phyloP scores from a whole-genome alignment of 1,140 invertebrate species.

The Euwallacea fornicatus region DNA sequence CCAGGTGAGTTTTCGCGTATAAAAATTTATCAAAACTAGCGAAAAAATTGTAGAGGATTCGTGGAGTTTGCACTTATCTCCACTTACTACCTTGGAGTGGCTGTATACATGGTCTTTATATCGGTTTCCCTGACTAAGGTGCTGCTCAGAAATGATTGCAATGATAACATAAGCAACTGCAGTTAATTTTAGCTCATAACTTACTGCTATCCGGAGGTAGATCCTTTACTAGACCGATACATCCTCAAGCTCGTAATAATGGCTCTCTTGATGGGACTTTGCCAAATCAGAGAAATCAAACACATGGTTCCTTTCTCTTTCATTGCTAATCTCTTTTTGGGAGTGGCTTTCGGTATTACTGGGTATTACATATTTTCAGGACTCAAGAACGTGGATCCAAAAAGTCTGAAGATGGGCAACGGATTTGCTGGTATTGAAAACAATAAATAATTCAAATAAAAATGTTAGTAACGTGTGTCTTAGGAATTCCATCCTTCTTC shows the following conservation, averaged over 20 bases:
- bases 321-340: slow-evolving; percentile 68
- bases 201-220: slow-evolving; percentile 27
- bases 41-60: slow-evolving; percentile 44
- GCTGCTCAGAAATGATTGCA: slow-evolving; percentile 9
- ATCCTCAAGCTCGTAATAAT: slow-evolving; percentile 62
- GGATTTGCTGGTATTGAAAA: slow-evolving; percentile 22
- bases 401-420: slow-evolving; percentile 31
- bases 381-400: slow-evolving; percentile 51
- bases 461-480: slow-evolving; percentile 13
- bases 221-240: slow-evolving; percentile 11
- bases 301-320: slow-evolving; percentile 75
- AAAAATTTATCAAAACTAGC: not conserved
- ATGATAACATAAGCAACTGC: not conserved
- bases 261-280: slow-evolving; percentile 61
- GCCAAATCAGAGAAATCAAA: slow-evolving; percentile 70
- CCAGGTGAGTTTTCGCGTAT: slow-evolving; percentile 55
- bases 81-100: slow-evolving; percentile 68
- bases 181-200: slow-evolving; percentile 29
- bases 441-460: not conserved
- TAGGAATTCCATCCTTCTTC: slow-evolving; percentile 58
- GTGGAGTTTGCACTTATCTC: slow-evolving; percentile 65
- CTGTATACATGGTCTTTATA: slow-evolving; percentile 77
- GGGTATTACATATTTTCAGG: slow-evolving; percentile 72
- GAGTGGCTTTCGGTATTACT: slow-evolving; percentile 68
- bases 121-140: slow-evolving; percentile 70